These are phyloP conservation scores for Phodopus roborovskii DNA, from an alignment of 2,113 vertebrate genomes.

Conservation along the genomic window DNA sequence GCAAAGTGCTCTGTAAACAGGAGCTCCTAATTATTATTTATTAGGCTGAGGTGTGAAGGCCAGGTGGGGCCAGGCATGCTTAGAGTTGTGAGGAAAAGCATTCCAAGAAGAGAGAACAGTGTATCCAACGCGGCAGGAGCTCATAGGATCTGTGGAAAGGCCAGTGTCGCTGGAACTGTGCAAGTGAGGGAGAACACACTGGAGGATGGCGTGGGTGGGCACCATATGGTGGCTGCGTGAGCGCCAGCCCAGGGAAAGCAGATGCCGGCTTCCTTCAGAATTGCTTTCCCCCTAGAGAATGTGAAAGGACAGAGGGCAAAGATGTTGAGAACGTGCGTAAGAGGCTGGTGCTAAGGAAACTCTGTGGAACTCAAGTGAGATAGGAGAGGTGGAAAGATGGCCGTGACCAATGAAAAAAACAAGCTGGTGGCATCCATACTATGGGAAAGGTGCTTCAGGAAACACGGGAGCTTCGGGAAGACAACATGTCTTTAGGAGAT, in stretches of 20 bases:
- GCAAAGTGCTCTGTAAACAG: neutral
- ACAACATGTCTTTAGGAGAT: neutral
- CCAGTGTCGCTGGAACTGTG: neutral
- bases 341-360: constrained; percentile 12
- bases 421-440: neutral
- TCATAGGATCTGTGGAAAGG: constrained; percentile 10
- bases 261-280: neutral
- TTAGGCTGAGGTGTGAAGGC: neutral
- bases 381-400: neutral
- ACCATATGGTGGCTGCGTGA: neutral
- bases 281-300: neutral
- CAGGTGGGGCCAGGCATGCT: neutral
- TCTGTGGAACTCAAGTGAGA: neutral
- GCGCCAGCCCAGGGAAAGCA: neutral
- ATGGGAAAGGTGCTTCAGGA: neutral
- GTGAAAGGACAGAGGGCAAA: constrained; percentile 3
- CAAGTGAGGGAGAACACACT: neutral
- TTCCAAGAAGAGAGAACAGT: neutral
- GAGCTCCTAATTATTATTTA: neutral
- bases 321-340: neutral
- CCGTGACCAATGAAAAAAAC: neutral
- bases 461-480: neutral
- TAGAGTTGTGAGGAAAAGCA: neutral
- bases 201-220: neutral
- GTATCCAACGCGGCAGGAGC: neutral